Evolutionary conservation across 2,888 invertebrate genomes (phyloP).

Genomic region (Calameuta filiformis): DNA sequence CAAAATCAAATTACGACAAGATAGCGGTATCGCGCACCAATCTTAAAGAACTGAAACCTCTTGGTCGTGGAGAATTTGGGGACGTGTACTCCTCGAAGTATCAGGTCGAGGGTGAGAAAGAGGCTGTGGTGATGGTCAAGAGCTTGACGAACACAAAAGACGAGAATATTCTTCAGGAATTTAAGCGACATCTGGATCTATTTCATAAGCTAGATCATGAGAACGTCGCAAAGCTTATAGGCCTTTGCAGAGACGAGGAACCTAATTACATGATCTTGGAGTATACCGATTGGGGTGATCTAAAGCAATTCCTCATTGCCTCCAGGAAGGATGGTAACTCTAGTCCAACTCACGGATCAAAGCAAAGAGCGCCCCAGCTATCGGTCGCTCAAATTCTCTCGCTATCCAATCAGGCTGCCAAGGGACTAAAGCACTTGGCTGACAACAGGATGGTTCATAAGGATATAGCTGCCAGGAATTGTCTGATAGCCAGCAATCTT

Average conservation of each 20-base stretch:
- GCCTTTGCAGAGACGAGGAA: constrained; percentile 84
- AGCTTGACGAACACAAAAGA: constrained; percentile 81
- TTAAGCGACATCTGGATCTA: constrained; percentile 89
- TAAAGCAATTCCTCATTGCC: constrained; percentile 88
- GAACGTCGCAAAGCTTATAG: constrained; percentile 82
- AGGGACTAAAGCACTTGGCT: constrained; percentile 84
- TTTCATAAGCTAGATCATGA: constrained; percentile 86
- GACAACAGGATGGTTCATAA: constrained; percentile 84
- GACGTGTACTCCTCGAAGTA: constrained; percentile 86
- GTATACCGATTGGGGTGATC: constrained; percentile 95
- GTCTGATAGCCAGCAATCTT: constrained; percentile 85
- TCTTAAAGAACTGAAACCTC: constrained; percentile 73
- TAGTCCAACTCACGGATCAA: constrained; percentile 47
- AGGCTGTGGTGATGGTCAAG: constrained; percentile 77
- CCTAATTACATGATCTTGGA: constrained; percentile 91
- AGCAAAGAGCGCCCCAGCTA: constrained; percentile 71
- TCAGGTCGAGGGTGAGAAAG: constrained; percentile 65
- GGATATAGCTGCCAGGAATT: constrained; percentile 92
- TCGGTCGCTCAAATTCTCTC: constrained; percentile 75
- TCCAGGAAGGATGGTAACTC: constrained; percentile 46
- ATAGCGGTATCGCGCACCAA: constrained; percentile 79
- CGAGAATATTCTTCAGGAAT: constrained; percentile 82
- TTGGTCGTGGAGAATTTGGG: constrained; percentile 91
- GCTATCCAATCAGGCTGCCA: constrained; percentile 80
- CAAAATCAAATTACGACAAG: constrained; percentile 79